These are phyloP conservation scores for Cosmia pyralina DNA, from an alignment of 2,888 invertebrate genomes.

Conservation along the genomic window DNA sequence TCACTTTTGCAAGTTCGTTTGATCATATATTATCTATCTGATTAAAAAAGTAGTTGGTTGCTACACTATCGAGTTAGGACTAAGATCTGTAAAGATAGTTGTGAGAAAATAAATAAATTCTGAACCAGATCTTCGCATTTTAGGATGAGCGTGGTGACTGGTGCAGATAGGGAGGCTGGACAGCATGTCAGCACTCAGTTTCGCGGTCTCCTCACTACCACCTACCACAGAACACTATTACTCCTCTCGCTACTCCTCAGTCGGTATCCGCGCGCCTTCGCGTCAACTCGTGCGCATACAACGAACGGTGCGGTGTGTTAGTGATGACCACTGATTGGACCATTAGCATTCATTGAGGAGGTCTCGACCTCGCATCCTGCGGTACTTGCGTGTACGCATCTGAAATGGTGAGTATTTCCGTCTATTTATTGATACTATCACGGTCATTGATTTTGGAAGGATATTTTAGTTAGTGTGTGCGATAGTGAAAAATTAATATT, in stretches of 20 bases:
- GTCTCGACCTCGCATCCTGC: conserved; percentile 77
- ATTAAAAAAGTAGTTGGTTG: background rate
- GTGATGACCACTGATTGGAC: conserved; percentile 81
- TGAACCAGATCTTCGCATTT: conserved; percentile 21
- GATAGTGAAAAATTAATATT: background rate
- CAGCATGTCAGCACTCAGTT: conserved; percentile 15
- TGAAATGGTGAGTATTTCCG: conserved; percentile 79
- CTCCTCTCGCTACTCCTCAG: conserved; percentile 67
- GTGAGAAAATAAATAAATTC: background rate
- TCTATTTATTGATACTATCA: conserved; percentile 37
- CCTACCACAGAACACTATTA: too few species aligned
- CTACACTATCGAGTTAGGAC: background rate
- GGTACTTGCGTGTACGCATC: conserved; percentile 66
- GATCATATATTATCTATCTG: too few species aligned
- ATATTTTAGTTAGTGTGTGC: conserved; percentile 17
- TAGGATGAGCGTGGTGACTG: conserved; percentile 18
- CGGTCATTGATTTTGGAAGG: conserved; percentile 33
- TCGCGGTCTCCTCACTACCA: too few species aligned
- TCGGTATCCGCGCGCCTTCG: conserved; percentile 76
- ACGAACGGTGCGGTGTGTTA: conserved; percentile 62
- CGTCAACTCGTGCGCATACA: conserved; percentile 75
- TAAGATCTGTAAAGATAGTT: background rate
- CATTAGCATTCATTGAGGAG: conserved; percentile 78
- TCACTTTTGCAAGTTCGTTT: too few species aligned
- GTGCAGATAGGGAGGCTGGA: conserved; percentile 42